phyloP scores from a whole-genome alignment of 2,888 invertebrate genomes.

The Allygus modestus region DNA sequence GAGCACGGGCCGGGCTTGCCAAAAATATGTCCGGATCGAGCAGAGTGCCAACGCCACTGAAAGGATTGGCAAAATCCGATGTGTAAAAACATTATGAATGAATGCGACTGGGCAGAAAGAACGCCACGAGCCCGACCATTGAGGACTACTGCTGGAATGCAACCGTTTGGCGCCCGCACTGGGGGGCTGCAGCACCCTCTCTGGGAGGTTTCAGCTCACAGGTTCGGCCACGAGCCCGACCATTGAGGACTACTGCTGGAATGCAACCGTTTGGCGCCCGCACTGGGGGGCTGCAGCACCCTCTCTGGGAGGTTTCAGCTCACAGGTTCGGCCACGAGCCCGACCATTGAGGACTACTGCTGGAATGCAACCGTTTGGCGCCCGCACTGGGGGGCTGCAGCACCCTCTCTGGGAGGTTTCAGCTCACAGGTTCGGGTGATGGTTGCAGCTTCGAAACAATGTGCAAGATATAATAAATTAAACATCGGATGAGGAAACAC shows the following conservation, averaged over 20 bases:
- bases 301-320: too few species aligned
- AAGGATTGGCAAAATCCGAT: constrained; percentile 54
- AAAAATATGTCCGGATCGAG: constrained; percentile 52
- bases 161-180: not conserved
- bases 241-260: constrained; percentile 2
- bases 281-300: too few species aligned
- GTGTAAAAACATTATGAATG: constrained; percentile 51
- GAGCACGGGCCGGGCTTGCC: constrained; percentile 2
- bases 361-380: not conserved
- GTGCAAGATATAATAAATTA: too few species aligned
- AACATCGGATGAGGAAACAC: too few species aligned
- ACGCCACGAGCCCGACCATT: not conserved
- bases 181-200: too few species aligned
- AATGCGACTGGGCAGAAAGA: constrained; percentile 32
- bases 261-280: not conserved
- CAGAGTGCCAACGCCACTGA: constrained; percentile 39
- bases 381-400: too few species aligned
- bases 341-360: not conserved
- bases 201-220: too few species aligned
- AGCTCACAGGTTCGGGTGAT: too few species aligned
- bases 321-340: too few species aligned
- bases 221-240: not conserved
- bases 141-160: not conserved
- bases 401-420: too few species aligned
- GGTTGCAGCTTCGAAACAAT: too few species aligned